Conservation (phyloP, 2,113 vertebrate species). For the Epinephelus cyanopodus region DNA sequence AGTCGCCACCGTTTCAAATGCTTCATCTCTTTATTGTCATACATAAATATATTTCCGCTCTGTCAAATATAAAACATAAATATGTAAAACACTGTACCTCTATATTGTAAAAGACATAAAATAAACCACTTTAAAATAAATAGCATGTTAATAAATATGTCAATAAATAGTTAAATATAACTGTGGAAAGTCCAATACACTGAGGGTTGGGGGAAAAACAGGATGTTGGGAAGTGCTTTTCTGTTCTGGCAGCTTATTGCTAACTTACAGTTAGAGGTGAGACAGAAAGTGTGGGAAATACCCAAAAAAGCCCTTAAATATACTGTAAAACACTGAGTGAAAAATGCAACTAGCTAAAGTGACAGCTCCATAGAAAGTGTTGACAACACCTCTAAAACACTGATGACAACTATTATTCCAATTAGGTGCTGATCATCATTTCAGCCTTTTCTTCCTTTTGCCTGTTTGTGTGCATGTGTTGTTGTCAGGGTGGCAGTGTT, state of each 20-base stretch:
- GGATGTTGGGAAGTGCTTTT: constrained; percentile 56
- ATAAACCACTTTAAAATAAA: constrained; percentile 75
- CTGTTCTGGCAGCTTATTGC: constrained; percentile 19
- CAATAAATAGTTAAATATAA: constrained; percentile 75
- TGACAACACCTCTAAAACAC: constrained; percentile 3
- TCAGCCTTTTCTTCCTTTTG: constrained; percentile 3
- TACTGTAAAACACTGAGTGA: constrained; percentile 6
- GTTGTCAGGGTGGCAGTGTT: neutral
- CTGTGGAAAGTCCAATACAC: constrained; percentile 76
- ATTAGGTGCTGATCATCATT: neutral
- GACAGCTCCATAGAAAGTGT: neutral
- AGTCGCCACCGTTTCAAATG: constrained; percentile 57
- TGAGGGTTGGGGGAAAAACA: constrained; percentile 47
- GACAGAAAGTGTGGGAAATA: constrained; percentile 80
- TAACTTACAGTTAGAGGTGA: constrained; percentile 50
- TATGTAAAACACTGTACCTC: constrained; percentile 62
- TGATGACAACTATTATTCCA: constrained; percentile 8
- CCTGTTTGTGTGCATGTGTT: neutral
- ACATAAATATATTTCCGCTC: constrained; percentile 49
- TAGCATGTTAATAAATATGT: constrained; percentile 78
- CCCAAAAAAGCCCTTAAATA: constrained; percentile 56
- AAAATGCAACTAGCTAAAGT: neutral
- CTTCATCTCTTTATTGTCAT: constrained; percentile 73
- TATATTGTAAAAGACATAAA: constrained; percentile 61
- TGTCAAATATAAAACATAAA: constrained; percentile 57